phyloP scores from a whole-genome alignment of 2,113 vertebrate genomes.

The Etia nguti region DNA sequence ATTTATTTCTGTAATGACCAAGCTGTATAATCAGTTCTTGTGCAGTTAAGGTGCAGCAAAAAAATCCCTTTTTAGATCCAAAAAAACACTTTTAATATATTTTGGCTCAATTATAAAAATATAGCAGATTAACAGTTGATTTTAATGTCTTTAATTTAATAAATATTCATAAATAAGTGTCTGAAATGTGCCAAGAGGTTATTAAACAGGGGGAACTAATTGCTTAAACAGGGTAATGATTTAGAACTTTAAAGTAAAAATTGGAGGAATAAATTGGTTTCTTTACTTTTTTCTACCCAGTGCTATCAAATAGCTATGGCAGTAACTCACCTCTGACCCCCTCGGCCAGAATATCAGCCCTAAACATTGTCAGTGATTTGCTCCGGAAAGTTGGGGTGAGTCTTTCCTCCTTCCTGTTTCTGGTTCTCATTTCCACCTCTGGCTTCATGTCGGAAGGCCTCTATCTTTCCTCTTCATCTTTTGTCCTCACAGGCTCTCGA shows the following conservation, averaged over 20 bases:
- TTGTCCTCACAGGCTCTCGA: constrained; percentile 83
- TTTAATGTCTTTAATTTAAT: background rate
- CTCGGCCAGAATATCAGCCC: constrained; percentile 94
- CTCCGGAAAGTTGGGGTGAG: constrained; percentile 97
- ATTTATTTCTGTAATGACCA: background rate
- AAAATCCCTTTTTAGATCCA: background rate
- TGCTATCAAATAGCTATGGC: constrained; percentile 83
- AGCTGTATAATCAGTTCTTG: background rate
- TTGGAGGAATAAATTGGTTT: background rate
- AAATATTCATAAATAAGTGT: background rate
- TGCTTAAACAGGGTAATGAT: background rate
- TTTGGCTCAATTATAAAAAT: background rate
- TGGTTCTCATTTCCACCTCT: background rate
- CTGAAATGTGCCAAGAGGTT: background rate
- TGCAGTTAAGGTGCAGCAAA: background rate
- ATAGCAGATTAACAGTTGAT: background rate
- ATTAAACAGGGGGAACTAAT: background rate
- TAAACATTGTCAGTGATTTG: constrained; percentile 96
- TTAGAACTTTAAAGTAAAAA: background rate
- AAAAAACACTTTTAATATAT: background rate
- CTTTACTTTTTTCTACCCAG: constrained; percentile 52
- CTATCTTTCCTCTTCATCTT: background rate
- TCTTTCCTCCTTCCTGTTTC: background rate
- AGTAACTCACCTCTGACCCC: constrained; percentile 91
- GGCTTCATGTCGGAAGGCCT: background rate